Percentiles rank a stretch among this genome's conserved stretches.
Evolutionary conservation across 2,888 invertebrate species (phyloP).

Genomic region (Tuta absoluta): DNA sequence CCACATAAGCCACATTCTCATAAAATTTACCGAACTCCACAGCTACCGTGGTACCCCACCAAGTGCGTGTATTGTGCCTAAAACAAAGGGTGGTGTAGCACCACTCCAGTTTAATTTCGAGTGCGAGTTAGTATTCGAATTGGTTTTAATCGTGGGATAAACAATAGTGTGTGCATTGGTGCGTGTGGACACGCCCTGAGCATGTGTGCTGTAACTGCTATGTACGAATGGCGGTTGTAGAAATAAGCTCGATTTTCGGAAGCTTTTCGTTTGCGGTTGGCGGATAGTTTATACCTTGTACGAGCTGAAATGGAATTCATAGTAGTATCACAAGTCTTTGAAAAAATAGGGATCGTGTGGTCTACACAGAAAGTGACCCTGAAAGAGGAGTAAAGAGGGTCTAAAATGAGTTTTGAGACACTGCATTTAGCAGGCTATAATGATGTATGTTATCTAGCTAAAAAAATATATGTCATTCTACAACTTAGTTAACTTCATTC

Average conservation of each 20-base stretch:
- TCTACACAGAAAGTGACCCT: background rate
- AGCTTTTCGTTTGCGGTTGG: background rate
- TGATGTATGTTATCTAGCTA: no score
- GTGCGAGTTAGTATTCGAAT: constrained; percentile 79
- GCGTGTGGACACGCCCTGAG: constrained; percentile 66
- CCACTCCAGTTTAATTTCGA: constrained; percentile 78
- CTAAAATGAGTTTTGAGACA: no score
- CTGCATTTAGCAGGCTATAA: no score
- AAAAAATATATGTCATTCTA: no score
- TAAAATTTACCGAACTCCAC: constrained; percentile 39
- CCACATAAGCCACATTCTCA: constrained; percentile 12
- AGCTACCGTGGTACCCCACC: constrained; percentile 50
- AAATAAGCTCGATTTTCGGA: background rate
- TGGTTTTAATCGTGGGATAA: constrained; percentile 81
- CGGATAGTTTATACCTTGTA: background rate
- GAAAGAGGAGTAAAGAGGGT: no score
- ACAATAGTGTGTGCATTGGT: constrained; percentile 71
- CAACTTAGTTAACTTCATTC: no score
- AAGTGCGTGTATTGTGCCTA: constrained; percentile 71
- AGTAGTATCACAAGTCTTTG: no score
- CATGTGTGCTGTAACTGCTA: constrained; percentile 54
- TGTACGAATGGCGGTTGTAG: background rate
- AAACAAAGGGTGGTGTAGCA: constrained; percentile 71
- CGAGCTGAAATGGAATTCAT: background rate
- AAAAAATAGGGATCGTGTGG: no score